These are phyloP conservation scores for Channa maculata DNA, from an alignment of 2,113 vertebrate genomes.

Conservation along the genomic window DNA sequence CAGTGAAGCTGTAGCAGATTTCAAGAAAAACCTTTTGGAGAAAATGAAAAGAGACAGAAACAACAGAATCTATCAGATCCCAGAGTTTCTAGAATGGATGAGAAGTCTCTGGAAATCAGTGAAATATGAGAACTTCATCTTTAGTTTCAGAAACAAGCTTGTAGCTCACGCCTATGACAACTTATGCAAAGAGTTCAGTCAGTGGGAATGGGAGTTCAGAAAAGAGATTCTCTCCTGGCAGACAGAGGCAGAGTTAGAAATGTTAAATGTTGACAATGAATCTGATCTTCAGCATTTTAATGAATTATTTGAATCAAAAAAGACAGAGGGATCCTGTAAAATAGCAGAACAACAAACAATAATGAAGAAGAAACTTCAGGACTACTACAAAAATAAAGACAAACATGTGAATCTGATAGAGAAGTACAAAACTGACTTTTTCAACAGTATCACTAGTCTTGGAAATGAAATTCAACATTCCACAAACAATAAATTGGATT, in stretches of 20 bases:
- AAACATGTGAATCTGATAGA: too few relatives aligned
- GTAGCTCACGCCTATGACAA: conserved; percentile 63
- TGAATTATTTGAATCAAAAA: conserved; percentile 8
- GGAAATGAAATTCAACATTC: conserved; percentile 46
- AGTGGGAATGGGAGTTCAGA: conserved; percentile 76
- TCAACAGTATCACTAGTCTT: conserved; percentile 44
- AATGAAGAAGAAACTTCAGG: too few relatives aligned
- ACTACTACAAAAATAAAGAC: too few relatives aligned
- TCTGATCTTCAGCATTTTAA: too few relatives aligned
- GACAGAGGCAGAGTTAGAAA: conserved; percentile 42
- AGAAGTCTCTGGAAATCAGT: conserved; percentile 74
- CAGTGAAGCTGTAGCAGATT: too few relatives aligned
- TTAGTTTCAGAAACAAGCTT: conserved; percentile 75
- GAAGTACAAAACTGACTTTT: conserved; percentile 73
- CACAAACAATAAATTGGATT: background rate
- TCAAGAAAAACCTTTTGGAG: too few relatives aligned
- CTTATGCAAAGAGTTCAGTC: conserved; percentile 50
- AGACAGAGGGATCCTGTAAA: conserved; percentile 19
- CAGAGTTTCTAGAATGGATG: conserved; percentile 67
- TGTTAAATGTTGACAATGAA: conserved; percentile 44
- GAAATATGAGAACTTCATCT: conserved; percentile 79
- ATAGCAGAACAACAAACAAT: too few relatives aligned
- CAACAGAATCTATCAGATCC: conserved; percentile 1
- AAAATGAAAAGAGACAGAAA: too few relatives aligned
- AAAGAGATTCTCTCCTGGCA: conserved; percentile 56